A percentile compares a stretch with the other conserved stretches of the same genome.
These are phyloP conservation scores for Ephydatia muelleri DNA, from an alignment of 37 sponge, comb jelly and placozoan species.

Conservation along the genomic window DNA sequence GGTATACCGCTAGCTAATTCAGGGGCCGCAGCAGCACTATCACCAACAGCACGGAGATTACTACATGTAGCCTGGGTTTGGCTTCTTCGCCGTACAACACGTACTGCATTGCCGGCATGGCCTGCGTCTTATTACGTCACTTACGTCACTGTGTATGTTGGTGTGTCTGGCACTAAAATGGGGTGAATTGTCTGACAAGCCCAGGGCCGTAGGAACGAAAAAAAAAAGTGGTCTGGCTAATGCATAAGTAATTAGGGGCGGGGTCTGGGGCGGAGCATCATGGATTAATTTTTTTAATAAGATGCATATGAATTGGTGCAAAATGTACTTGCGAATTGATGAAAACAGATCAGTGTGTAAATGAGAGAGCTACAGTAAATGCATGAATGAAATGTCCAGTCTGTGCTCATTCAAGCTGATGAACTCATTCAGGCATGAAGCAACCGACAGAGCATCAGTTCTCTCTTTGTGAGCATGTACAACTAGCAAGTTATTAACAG, in stretches of 20 bases:
- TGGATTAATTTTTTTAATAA: not conserved
- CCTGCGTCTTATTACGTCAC: too few species aligned
- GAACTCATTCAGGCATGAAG: not conserved
- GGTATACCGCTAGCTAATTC: too few species aligned
- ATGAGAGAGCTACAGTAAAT: not conserved
- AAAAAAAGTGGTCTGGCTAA: not conserved
- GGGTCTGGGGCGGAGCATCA: not conserved
- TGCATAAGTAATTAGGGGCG: not conserved
- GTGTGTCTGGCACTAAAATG: too few species aligned
- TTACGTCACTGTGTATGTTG: too few species aligned
- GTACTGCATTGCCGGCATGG: too few species aligned
- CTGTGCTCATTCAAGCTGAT: slow-evolving; percentile 2
- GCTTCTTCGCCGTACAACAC: too few species aligned
- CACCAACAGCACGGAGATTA: too few species aligned
- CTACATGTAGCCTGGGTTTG: too few species aligned
- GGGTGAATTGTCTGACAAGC: too few species aligned
- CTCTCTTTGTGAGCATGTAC: slow-evolving; percentile 48
- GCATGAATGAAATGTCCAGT: not conserved
- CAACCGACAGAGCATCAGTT: slow-evolving; percentile 4
- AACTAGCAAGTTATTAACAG: slow-evolving; percentile 51
- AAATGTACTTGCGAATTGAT: not conserved
- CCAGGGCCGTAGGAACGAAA: not conserved
- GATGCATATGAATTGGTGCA: not conserved
- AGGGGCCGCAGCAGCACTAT: too few species aligned
- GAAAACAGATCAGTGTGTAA: not conserved